A percentile compares a stretch with the other conserved stretches of the same genome.
Conservation (phyloP, 2,113 vertebrate genomes). For the Mustela nigripes region DNA sequence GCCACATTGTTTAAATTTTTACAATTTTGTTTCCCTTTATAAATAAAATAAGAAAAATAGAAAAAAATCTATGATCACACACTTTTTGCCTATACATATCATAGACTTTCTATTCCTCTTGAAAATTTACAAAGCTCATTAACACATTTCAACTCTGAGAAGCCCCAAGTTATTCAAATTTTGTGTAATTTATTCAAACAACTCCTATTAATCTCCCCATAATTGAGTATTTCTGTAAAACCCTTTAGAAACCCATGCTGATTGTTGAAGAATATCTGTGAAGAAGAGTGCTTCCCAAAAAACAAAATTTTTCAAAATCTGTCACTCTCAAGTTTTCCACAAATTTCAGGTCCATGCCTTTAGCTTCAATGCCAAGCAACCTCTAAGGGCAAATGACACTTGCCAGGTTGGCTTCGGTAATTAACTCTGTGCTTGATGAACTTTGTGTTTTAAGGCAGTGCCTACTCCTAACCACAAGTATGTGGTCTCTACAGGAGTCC, state of each 20-base stretch:
- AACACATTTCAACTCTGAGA: not conserved
- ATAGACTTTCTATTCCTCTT: not conserved
- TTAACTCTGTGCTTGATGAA: constrained; percentile 57
- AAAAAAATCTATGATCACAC: not conserved
- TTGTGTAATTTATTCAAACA: not conserved
- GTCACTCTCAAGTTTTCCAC: not conserved
- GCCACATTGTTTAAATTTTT: not conserved
- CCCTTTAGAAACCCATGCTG: not conserved
- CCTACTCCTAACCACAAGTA: not conserved
- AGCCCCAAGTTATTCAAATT: not conserved
- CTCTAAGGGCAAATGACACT: not conserved
- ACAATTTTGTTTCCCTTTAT: not conserved
- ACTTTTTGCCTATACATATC: not conserved
- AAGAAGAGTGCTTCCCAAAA: not conserved
- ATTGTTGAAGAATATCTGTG: not conserved
- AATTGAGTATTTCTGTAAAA: not conserved
- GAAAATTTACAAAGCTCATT: constrained; percentile 1
- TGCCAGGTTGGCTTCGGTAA: not conserved
- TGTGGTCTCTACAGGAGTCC: not conserved
- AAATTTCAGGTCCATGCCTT: not conserved
- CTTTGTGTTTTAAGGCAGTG: not conserved
- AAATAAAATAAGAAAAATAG: constrained; percentile 31
- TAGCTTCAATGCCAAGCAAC: not conserved
- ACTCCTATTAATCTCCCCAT: not conserved
- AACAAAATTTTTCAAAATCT: not conserved